Conservation (phyloP, 2,888 invertebrate genomes). For the Graphium colonna region DNA sequence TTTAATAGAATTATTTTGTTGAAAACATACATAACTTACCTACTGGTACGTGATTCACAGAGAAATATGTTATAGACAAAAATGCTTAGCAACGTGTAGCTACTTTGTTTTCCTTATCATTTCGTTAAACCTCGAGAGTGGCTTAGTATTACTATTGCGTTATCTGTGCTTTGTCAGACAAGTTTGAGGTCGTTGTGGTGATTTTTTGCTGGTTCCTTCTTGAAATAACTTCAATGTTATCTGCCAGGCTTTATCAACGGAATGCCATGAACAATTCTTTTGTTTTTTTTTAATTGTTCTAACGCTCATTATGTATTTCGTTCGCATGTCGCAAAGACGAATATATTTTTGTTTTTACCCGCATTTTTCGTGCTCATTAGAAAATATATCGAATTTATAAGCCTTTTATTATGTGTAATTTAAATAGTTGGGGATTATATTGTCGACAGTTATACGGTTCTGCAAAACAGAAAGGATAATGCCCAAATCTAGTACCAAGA, state of each 20-base stretch:
- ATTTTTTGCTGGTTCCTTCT: slow-evolving; percentile 11
- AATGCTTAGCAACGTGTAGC: background rate
- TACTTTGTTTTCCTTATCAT: slow-evolving; percentile 21
- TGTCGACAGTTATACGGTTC: too few species aligned
- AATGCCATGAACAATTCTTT: slow-evolving; percentile 1
- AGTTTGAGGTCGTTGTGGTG: slow-evolving; percentile 12
- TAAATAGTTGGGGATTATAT: too few species aligned
- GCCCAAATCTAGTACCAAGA: too few species aligned
- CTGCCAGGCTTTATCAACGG: slow-evolving; percentile 1
- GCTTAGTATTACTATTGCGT: slow-evolving; percentile 3
- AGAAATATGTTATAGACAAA: background rate
- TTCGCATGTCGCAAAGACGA: too few species aligned
- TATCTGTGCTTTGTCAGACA: slow-evolving; percentile 1
- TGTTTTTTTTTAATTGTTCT: background rate
- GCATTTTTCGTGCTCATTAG: too few species aligned
- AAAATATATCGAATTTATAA: too few species aligned
- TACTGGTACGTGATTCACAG: too few species aligned
- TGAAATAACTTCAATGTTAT: slow-evolving; percentile 14
- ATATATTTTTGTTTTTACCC: too few species aligned
- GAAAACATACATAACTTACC: background rate
- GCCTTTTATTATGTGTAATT: too few species aligned
- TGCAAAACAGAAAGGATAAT: too few species aligned
- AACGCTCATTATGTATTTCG: background rate
- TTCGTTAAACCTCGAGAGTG: slow-evolving; percentile 17
- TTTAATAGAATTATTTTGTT: too few species aligned